Percentiles rank a stretch among this genome's conserved stretches.
phyloP scores from a whole-genome alignment of 1,140 invertebrate species.

The Ostrea edulis region DNA sequence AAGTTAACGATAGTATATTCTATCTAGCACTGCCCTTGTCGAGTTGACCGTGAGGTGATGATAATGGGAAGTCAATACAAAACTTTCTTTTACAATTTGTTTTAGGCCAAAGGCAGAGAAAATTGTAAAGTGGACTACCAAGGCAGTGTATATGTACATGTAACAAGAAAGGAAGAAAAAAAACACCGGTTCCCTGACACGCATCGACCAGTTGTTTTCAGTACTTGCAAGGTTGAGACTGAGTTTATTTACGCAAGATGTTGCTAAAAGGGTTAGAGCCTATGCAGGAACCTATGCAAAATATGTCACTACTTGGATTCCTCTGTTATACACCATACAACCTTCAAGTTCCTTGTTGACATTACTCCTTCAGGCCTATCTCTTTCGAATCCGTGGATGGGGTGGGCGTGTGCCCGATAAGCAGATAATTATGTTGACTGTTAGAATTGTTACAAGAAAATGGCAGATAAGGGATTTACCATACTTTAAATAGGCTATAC shows the following conservation, averaged over 20 bases:
- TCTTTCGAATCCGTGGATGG: slow-evolving; percentile 51
- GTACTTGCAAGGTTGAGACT: not conserved
- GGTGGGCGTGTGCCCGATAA: slow-evolving; percentile 42
- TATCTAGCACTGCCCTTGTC: too few species aligned
- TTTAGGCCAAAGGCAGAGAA: not conserved
- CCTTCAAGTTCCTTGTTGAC: slow-evolving; percentile 51
- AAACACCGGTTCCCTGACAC: not conserved
- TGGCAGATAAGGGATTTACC: too few species aligned
- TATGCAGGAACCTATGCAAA: slow-evolving; percentile 40
- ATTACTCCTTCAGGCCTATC: slow-evolving; percentile 52
- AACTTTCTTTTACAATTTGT: not conserved
- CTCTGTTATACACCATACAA: slow-evolving; percentile 45
- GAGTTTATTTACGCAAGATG: not conserved
- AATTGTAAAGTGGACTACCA: not conserved
- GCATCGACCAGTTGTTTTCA: not conserved
- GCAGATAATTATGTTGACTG: too few species aligned
- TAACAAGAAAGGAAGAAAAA: not conserved
- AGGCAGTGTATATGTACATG: not conserved
- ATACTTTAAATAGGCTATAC: too few species aligned
- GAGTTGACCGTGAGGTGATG: not conserved
- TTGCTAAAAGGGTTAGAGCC: slow-evolving; percentile 41
- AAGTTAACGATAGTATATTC: too few species aligned
- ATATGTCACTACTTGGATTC: slow-evolving; percentile 40
- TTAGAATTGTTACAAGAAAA: too few species aligned
- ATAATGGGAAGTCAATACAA: too few species aligned